Base-by-base conservation (phyloP, 2,113 vertebrate species). In the Nothocercus nigrocapillus region DNA sequence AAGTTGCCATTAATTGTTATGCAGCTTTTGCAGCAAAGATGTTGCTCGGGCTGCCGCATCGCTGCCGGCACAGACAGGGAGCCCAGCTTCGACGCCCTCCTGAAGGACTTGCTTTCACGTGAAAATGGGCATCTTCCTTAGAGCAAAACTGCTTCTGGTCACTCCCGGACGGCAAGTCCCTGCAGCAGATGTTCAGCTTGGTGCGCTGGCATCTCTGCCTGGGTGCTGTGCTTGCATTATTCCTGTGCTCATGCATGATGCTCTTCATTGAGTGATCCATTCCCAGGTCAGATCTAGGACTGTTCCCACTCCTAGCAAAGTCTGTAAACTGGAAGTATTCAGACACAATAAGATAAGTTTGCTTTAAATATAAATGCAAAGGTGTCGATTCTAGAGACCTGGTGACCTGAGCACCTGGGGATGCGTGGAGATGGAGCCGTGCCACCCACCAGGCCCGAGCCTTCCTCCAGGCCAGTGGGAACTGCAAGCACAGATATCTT, bases 201-300 rank as follows among this genome's bases (percentile, higher is more conserved):
- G 15, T 30, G 0, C 8, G 19, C 13, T 5, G 25, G 18, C 12
- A 4, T 44, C 59, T 76, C 11, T 11, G 6, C 2, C 9, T 3
- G 24, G n/a, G 47, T 3, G 1, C 58, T 27, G 0, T 4, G 3
- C 38, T 56, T 58, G 58, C n/a, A 3, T 7, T 3, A 1, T 5
- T 13, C 13, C 38, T 40, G 8, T 11, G 25, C 15, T 4, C 8
- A 13, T 10, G 73, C 2, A 3, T 5, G 17, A 12, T 1, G 9
- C 25, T 22, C 21, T 47, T 30, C 0, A 3, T 3, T 8, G 22
- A 58, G 45, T n/a, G 17, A 30, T 67, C 70, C 4, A 11, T 6
- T 16, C 30, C 30, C 14, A 4, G 11, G 28, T 1, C 28, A 22
- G n/a, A 9, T n/a, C 47, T 13, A 4, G 20, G 7, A 5, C 18